Evolutionary conservation across 2,113 vertebrate genomes (phyloP), one percentile per base, ranked within the genome.

Genomic region (Strix uralensis): DNA sequence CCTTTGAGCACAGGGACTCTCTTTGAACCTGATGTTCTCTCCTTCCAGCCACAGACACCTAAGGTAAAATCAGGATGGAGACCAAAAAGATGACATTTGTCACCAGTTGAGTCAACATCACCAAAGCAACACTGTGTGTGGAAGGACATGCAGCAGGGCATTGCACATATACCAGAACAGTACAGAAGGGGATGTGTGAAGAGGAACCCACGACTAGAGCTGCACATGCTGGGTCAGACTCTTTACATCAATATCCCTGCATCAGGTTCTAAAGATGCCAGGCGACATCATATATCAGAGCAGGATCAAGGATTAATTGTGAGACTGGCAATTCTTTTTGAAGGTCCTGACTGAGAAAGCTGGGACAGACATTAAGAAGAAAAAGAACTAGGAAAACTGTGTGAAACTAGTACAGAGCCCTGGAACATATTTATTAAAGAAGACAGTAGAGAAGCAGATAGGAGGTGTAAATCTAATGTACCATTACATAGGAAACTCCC

Each of bases 271-370:
- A 40, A 88, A 65, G n/a, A 22, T 78, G 15, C 6, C 74, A 69
- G 63, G n/a, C 9, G 4, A 26, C 5, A 1, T 26, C 46, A 34
- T 0, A 0, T 7, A 3, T 4, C 2, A 46, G 32, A 52, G 46
- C 40, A 74, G 36, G 51, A 52, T 9, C 51, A 52, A 61, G 80
- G 42, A 65, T 40, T 61, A 32, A 1, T 22, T 62, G 13, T n/a
- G 72, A 54, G 34, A 16, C 30, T 58, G 62, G 36, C 57, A 92
- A 11, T 11, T 69, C 32, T 32, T 25, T 71, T 8, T 47, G 71
- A 55, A 74, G 26, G 55, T 36, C 38, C 58, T 69, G 26, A 7
- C 32, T 36, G 36, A 73, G 44, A 78, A 85, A 63, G 19, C 6
- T 59, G 26, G n/a, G 73, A 38, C 55, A 61, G 71, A 55, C 40